Evolutionary conservation across 2,113 vertebrate species (phyloP), one percentile per base, ranked within the genome.

Genomic region (Anoplopoma fimbria): DNA sequence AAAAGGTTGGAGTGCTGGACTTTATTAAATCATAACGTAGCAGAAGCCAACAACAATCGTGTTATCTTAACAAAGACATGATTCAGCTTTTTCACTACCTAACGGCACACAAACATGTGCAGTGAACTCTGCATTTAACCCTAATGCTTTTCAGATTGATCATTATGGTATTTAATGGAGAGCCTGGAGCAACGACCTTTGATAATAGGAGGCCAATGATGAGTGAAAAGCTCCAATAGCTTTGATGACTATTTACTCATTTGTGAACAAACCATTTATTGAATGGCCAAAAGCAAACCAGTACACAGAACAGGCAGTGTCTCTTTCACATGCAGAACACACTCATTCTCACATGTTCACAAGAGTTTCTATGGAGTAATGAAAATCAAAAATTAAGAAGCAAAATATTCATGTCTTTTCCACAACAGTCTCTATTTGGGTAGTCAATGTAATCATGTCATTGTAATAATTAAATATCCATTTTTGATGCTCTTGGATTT

Each of bases 201-300:
- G 1, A 33, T 55, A 69, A 79, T 58, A 71, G 53, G 53, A 81
- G 23, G 34, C 65, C 60, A 81, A 49, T 85, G 69, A 84, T 79
- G 40, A 87, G 72, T 78, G 76, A 65, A 62, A 55, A 47, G 58
- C 49, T 61, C 33, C 23, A 9, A 47, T 53, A 21, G 33, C 33
- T 77, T 40, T 47, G n/a, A 42, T 82, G 61, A 73, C 33, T 76
- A 8, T 69, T 55, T 49, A 49, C 38, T 62, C 64, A 49, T 8
- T 17, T 15, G 9, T 51, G 45, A 62, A 73, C 23, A 75, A 27
- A 53, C 23, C 34, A 29, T 73, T 64, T 29, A 49, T 36, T 27
- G 21, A 25, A 47, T 60, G n/a, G n/a, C 29, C 19, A 58, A 33
- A 51, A 29, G 12, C 13, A 31, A 3, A 67, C 33, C n/a, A 58